Base-by-base conservation (phyloP, 2,113 vertebrate species). In the Hippopotamus amphibius region DNA sequence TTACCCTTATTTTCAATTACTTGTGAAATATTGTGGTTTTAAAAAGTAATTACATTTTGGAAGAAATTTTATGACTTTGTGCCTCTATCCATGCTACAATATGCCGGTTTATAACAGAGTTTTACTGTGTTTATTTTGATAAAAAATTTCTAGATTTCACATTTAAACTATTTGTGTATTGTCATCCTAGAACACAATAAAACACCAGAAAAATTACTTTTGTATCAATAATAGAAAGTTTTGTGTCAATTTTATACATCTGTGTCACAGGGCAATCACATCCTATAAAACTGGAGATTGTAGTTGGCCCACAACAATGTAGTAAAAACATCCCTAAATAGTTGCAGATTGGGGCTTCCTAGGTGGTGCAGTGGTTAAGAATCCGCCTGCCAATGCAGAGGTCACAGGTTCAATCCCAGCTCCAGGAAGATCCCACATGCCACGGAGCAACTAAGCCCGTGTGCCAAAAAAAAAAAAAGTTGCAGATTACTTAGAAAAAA, bases 41-140 rank as follows among this genome's bases (percentile, higher is more conserved):
- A 80, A 93, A 86, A 96, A 96, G 65, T 48, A 96, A 93, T 63
- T 87, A 80, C 7, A 65, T 86, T 93, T 88, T 88, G 46, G 77
- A 95, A 83, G 77, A 84, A 94, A 63, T 71, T 46, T 59, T 82
- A 46, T 88, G 46, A 66, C 43, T 96, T 65, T 85, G n/a, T 89
- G 61, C 33, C 15, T 82, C 26, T 53, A 55, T 10, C 8, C 11
- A 69, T 83, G 28, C 22, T 68, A 43, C 55, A 19, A 21, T 57
- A 57, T 41, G 21, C 9, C n/a, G 59, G 37, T 46, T 74, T 72
- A 77, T 91, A 92, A 76, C 21, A 90, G 77, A 24, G 21, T 80
- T 88, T 69, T 76, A 87, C 17, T 86, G 55, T 43, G 15, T 86
- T 92, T 16, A 88, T 66, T 59, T 95, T 3, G 5, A 57, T 76